Conservation (phyloP, 2,113 vertebrate genomes). For the Chunga burmeisteri region DNA sequence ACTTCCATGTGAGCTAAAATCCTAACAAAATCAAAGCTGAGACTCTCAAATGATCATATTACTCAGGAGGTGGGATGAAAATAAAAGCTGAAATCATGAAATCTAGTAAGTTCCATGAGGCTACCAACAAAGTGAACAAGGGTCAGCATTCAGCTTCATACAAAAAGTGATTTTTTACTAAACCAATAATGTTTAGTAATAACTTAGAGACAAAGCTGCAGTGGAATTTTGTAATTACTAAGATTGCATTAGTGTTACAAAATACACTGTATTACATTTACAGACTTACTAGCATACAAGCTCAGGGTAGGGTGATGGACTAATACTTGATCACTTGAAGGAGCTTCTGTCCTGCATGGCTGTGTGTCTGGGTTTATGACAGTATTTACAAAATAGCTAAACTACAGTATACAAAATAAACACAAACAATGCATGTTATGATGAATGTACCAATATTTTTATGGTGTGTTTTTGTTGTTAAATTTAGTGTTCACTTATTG, state of each 20-base stretch:
- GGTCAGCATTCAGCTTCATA: neutral
- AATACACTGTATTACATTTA: neutral
- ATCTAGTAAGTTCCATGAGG: neutral
- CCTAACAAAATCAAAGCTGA: neutral
- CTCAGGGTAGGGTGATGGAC: neutral
- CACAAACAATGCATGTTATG: neutral
- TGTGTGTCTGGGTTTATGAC: neutral
- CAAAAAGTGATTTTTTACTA: conserved; percentile 1
- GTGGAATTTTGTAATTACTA: conserved; percentile 14
- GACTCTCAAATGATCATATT: neutral
- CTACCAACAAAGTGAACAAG: neutral
- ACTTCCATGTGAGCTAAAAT: neutral
- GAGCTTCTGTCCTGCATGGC: neutral
- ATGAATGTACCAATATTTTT: neutral
- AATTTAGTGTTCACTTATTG: neutral
- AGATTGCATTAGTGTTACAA: conserved; percentile 41
- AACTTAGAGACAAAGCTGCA: neutral
- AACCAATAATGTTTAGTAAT: neutral
- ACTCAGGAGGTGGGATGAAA: neutral
- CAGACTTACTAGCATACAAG: neutral
- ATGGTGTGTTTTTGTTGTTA: neutral
- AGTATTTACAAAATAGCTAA: neutral
- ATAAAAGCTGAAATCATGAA: neutral
- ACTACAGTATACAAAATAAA: neutral
- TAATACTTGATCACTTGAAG: neutral